phyloP scores from a whole-genome alignment of 2,113 vertebrate genomes.

The Aleadryas rufinucha region DNA sequence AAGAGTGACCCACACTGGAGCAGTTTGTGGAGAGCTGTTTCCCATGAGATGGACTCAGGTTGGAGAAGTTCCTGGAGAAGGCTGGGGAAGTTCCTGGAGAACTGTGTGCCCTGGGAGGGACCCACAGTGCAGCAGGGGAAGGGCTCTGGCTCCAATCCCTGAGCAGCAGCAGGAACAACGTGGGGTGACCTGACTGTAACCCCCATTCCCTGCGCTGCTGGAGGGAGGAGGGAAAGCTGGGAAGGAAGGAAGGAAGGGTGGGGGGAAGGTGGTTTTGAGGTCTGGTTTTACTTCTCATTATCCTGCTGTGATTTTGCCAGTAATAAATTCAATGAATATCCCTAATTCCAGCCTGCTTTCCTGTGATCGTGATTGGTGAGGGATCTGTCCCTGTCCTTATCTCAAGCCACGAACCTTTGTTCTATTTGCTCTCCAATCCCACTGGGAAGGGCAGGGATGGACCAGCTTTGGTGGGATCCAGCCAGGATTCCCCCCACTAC shows the following conservation, averaged over 20 bases:
- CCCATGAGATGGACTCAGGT: neutral
- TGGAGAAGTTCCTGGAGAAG: neutral
- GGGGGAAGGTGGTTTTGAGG: neutral
- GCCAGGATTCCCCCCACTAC: neutral
- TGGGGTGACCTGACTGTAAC: neutral
- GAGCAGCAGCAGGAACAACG: neutral
- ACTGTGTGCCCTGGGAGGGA: neutral
- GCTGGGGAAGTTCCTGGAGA: neutral
- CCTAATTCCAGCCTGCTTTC: neutral
- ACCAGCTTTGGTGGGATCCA: neutral
- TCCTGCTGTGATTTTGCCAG: neutral
- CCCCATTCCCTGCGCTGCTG: neutral
- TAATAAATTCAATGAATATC: neutral
- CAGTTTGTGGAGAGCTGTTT: neutral
- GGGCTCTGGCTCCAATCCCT: neutral
- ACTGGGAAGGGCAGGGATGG: neutral
- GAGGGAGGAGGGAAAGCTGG: neutral
- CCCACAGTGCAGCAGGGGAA: neutral
- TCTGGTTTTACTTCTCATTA: neutral
- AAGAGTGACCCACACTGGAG: too few species aligned
- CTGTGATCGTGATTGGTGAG: rapidly evolving
- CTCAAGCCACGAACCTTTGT: neutral
- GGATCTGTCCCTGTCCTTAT: neutral
- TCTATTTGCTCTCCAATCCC: neutral
- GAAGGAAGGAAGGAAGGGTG: too few species aligned